Conservation (phyloP, 2,797 vertebrate genomes). For the Pempheris klunzingeri region DNA sequence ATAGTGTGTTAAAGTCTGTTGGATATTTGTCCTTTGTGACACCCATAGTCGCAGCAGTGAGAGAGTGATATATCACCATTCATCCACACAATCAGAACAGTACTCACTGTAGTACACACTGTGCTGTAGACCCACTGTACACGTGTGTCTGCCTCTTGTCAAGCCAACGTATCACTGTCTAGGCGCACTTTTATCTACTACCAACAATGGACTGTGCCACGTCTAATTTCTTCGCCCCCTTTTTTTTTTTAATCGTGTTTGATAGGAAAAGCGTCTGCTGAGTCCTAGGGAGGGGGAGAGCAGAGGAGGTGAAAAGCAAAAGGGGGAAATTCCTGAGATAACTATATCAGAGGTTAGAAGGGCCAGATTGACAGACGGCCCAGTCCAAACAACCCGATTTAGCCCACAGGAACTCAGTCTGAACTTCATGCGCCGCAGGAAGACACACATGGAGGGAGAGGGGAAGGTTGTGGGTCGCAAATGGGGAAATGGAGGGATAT, state of each 20-base stretch:
- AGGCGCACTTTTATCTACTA: slow-evolving; percentile 35
- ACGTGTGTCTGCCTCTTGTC: not conserved
- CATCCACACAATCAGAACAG: not conserved
- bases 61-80: slow-evolving; percentile 19
- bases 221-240: slow-evolving; percentile 21
- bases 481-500: slow-evolving; percentile 12
- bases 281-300: slow-evolving; percentile 33
- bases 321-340: slow-evolving; percentile 82
- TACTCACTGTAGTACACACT: not conserved
- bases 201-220: slow-evolving; percentile 12
- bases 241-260: slow-evolving; percentile 47
- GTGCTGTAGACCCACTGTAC: not conserved
- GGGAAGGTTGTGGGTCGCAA: slow-evolving; percentile 14
- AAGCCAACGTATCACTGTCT: slow-evolving; percentile 15
- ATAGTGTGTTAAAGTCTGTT: slow-evolving; percentile 1
- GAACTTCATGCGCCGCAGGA: slow-evolving; percentile 63
- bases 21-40: slow-evolving; percentile 11
- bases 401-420: slow-evolving; percentile 69
- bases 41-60: not conserved
- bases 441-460: slow-evolving; percentile 33
- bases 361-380: slow-evolving; percentile 66
- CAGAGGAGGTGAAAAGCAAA: slow-evolving; percentile 54
- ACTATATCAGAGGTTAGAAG: slow-evolving; percentile 70
- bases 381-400: slow-evolving; percentile 65
- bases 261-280: slow-evolving; percentile 49